phyloP scores from a whole-genome alignment of 2,113 vertebrate species.

The Crotalus tigris region DNA sequence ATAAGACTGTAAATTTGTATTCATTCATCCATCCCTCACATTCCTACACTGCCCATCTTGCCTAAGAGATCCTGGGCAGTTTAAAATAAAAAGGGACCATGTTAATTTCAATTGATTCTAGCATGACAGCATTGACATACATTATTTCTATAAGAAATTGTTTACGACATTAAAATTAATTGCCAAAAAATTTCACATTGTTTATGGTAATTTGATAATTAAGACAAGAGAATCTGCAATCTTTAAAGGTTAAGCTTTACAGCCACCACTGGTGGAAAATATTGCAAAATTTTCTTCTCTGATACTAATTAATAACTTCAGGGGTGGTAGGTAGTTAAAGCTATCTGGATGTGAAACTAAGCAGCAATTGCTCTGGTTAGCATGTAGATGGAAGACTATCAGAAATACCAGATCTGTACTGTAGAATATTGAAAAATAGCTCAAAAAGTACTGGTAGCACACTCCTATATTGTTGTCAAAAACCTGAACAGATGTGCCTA shows the following conservation, averaged over 20 bases:
- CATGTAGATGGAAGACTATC: background rate
- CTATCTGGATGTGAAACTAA: background rate
- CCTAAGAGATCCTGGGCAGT: too few species aligned
- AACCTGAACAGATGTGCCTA: background rate
- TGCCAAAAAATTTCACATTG: conserved; percentile 44
- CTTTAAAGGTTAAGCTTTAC: conserved; percentile 44
- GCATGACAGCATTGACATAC: conserved; percentile 39
- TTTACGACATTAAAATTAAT: conserved; percentile 46
- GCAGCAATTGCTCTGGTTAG: background rate
- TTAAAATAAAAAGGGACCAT: conserved; percentile 1
- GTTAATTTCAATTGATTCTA: conserved; percentile 25
- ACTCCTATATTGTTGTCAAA: background rate
- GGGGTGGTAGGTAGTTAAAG: background rate
- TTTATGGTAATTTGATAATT: conserved; percentile 44
- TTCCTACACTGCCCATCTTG: background rate
- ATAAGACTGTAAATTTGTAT: conserved; percentile 12
- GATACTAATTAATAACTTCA: conserved; percentile 7
- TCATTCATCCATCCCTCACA: background rate
- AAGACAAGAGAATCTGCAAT: conserved; percentile 34
- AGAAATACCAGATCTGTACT: background rate
- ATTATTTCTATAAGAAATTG: conserved; percentile 21
- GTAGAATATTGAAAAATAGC: background rate
- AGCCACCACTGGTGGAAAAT: conserved; percentile 19
- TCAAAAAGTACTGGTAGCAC: background rate
- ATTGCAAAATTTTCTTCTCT: conserved; percentile 34